Base-by-base conservation (phyloP, 1,140 invertebrate species). In the Zophobas atratus region DNA sequence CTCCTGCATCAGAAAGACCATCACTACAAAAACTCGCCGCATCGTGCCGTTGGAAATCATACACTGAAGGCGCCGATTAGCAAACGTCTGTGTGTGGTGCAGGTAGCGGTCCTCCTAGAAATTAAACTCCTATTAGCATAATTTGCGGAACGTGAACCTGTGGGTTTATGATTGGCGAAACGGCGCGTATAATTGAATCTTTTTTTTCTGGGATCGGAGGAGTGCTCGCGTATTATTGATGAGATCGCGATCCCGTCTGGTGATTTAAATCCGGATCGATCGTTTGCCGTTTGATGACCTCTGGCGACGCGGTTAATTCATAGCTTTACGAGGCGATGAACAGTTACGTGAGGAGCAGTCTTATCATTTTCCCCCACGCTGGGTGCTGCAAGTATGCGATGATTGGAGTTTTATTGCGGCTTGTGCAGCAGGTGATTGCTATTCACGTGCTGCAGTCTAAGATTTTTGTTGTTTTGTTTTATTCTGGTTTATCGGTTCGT, bases 281-380 rank as follows among this genome's bases (percentile, higher is more conserved):
- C 57, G n/a, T 38, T 36, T 63, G 36, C 60, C 60, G 72, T 75
- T 75, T 75, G 72, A 57, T 75, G 72, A 75, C 72, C 72, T 75
- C 35, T 73, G 1, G 32, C 20, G 6, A 33, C 35, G 1, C 3
- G 43, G 8, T 5, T 71, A 36, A 35, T 1, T 20, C 20, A 20
- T 20, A 20, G 20, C 20, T 20, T 36, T 53, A 36, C 70, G 35
- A 70, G 70, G n/a, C 51, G 46, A 38, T 72, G 48, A 72, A 72
- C 70, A 51, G 48, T 72, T 55, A 36, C 36, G 35, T 33, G 41
- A 5, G 67, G 48, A 48, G 41, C 20, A 6, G 49, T 51, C 49
- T 51, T 55, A 55, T 55, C 53, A 33, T 46, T 46, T 35, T 35
- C 56, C 35, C 34, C 36, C 56, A 20, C 56, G 56, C 0, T 6